phyloP scores from a whole-genome alignment of 2,888 invertebrate genomes.

The Ctena decussata region DNA sequence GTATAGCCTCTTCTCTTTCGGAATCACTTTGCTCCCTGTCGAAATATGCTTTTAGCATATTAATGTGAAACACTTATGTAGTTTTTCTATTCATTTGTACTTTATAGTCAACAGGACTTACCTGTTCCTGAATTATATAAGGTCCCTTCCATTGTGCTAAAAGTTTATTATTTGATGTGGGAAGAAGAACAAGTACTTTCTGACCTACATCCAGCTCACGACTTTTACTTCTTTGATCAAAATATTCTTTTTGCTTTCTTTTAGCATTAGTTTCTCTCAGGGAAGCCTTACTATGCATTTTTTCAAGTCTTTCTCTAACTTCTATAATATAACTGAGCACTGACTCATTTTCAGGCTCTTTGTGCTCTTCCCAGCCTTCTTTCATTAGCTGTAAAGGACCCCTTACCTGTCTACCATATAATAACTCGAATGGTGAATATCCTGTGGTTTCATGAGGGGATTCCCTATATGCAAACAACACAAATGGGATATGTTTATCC shows the following conservation, averaged over 20 bases:
- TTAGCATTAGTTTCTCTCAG: neutral
- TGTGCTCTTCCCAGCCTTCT: neutral
- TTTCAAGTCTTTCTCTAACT: neutral
- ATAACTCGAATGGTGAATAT: neutral
- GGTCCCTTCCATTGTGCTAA: conserved; percentile 11
- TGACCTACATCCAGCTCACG: neutral
- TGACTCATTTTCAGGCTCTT: neutral
- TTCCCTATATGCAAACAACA: conserved; percentile 10
- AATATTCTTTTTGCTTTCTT: neutral
- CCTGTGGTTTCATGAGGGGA: conserved; percentile 8
- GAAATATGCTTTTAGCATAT: neutral
- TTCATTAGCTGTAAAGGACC: neutral
- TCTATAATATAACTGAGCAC: neutral
- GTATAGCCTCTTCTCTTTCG: neutral
- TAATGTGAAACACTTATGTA: neutral
- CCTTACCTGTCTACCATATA: conserved; percentile 7
- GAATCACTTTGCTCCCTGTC: neutral
- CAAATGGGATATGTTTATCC: conserved; percentile 9
- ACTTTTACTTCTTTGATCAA: neutral
- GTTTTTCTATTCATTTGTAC: neutral
- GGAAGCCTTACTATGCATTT: neutral
- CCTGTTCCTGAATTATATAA: neutral
- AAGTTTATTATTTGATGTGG: neutral
- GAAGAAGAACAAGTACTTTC: neutral
- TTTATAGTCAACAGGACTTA: conserved; percentile 11